Evolutionary conservation across 2,888 invertebrate genomes (phyloP), one percentile per base, ranked within the genome.

Genomic region (Sycophila texana): DNA sequence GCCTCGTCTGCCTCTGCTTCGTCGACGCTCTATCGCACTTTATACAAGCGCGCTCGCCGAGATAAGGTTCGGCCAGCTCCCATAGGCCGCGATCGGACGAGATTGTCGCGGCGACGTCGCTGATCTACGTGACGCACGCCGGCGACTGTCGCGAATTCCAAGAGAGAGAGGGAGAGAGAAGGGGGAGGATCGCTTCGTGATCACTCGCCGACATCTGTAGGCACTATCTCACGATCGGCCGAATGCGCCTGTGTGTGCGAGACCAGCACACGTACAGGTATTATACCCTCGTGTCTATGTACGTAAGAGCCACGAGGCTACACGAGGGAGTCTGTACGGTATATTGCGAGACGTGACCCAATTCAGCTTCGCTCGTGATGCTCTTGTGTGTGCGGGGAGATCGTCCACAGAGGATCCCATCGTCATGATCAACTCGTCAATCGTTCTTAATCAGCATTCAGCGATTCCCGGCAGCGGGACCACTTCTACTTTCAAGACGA

Each of bases 171-270:
- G 4, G 30, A 30, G 30, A 30, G 5, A 39, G 39, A 39, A 7
- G 7, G 39, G 39, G 39, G 39, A 7, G 7, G 22, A 30, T 55
- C 63, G 30, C 60, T 49, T 75, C 82, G 73, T 65, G 80, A 80
- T 80, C 72, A 70, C 49, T 63, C 51, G 39, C 39, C 70, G 70
- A 58, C 72, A 60, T 74, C 73, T 66, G 18, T 84, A 84, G 80
- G 82, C 83, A 83, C 84, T 87, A 86, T 87, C 87, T 86, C 87
- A 88, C 86, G 87, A 87, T 87, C 86, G 83, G 81, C 85, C 80
- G 67, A 39, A 58, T 39, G 58, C 66, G 58, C 66, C 18, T 20
- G 68, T 49, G 65, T 47, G 73, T 58, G 22, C 26, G 57, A 51
- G 57, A 53, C 68, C 57, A 72, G 73, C 79, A 80, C 80, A 80